These are phyloP conservation scores for Lucilia sericata DNA, from an alignment of 1,140 invertebrate species.

Conservation along the genomic window DNA sequence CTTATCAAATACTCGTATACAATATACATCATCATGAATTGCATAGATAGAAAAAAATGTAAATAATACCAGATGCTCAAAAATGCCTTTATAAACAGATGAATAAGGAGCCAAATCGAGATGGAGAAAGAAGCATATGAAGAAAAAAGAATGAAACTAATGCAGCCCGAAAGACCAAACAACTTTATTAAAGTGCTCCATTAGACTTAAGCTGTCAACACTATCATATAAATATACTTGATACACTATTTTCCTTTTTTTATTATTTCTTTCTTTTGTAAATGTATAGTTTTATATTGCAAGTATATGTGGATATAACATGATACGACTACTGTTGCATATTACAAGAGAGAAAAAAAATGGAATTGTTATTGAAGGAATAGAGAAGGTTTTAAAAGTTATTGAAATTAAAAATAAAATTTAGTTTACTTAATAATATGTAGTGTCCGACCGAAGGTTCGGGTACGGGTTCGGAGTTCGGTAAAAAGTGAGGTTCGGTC, in stretches of 20 bases:
- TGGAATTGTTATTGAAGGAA: background rate
- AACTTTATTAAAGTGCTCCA: slow-evolving; percentile 30
- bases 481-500: too few relatives aligned
- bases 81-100: slow-evolving; percentile 7
- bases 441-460: too few relatives aligned
- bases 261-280: background rate
- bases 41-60: background rate
- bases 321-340: background rate
- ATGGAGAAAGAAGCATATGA: background rate
- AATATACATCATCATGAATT: background rate
- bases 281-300: background rate
- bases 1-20: slow-evolving; percentile 7
- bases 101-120: background rate
- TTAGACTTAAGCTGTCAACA: slow-evolving; percentile 45
- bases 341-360: background rate
- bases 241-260: background rate
- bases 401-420: background rate
- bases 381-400: background rate
- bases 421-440: too few relatives aligned
- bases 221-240: slow-evolving; percentile 36
- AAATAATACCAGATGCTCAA: slow-evolving; percentile 18
- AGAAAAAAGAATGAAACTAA: background rate
- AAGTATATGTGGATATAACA: background rate
- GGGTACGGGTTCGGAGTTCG: too few relatives aligned
- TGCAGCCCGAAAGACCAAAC: slow-evolving; percentile 18